Conservation (phyloP, 2,888 invertebrate species). For the Rhimphoctona megacephalus region DNA sequence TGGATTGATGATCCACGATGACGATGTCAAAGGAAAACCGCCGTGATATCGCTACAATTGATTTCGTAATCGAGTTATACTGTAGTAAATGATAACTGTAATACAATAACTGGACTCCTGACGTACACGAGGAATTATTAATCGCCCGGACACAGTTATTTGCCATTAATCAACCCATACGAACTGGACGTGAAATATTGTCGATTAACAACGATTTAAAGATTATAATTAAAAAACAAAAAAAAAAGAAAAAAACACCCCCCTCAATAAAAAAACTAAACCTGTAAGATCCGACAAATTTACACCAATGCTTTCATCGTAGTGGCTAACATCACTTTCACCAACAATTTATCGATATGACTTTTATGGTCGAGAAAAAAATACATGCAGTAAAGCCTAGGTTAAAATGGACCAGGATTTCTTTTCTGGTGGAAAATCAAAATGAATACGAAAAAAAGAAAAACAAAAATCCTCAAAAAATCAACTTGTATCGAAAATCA, state of each 20-base stretch:
- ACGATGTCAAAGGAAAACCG: conserved; percentile 26
- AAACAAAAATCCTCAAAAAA: background rate
- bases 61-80: conserved; percentile 53
- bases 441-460: background rate
- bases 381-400: background rate
- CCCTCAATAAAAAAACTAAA: background rate
- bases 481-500: background rate
- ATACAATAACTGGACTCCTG: conserved; percentile 2
- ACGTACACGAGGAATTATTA: conserved; percentile 1
- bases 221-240: background rate
- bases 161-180: conserved; percentile 2
- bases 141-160: conserved; percentile 12
- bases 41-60: conserved; percentile 27
- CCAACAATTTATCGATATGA: background rate
- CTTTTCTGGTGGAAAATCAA: background rate
- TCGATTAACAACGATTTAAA: background rate
- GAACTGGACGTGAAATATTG: background rate
- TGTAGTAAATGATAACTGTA: conserved; percentile 2
- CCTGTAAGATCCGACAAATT: background rate
- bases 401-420: background rate
- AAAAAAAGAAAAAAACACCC: background rate
- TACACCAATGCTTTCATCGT: background rate
- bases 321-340: background rate
- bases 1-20: conserved; percentile 39
- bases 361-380: background rate